Percentiles rank a stretch among this genome's conserved stretches.
phyloP scores from a whole-genome alignment of 2,113 vertebrate species.

The Castor canadensis region DNA sequence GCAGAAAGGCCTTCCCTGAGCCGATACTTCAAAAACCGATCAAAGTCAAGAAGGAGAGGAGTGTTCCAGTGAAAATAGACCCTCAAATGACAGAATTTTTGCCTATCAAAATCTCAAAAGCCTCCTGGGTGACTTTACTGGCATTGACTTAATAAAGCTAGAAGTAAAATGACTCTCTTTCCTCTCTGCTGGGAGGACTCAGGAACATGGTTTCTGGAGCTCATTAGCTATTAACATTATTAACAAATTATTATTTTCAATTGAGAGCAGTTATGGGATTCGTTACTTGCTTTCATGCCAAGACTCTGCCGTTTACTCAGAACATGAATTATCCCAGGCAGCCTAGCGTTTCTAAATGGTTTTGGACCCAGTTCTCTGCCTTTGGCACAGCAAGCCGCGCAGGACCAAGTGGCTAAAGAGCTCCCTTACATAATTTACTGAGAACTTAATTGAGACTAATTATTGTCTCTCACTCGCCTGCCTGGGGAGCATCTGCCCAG shows the following conservation, averaged over 20 bases:
- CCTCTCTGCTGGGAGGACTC: not conserved
- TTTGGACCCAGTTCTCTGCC: conserved; percentile 45
- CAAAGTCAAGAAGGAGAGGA: not conserved
- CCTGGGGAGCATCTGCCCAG: conserved; percentile 71
- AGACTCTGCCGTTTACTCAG: conserved; percentile 15
- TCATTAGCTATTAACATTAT: conserved; percentile 63
- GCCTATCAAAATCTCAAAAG: not conserved
- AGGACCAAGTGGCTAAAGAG: conserved; percentile 27
- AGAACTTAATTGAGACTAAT: conserved; percentile 74
- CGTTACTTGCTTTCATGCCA: conserved; percentile 54
- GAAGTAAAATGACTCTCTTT: not conserved
- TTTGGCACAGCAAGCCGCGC: conserved; percentile 36
- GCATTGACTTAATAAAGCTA: not conserved
- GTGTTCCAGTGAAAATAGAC: not conserved
- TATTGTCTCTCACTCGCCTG: conserved; percentile 55
- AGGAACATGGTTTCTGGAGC: not conserved
- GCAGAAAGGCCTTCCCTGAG: not conserved
- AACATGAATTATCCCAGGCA: conserved; percentile 36
- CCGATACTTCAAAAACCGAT: not conserved
- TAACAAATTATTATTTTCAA: conserved; percentile 72
- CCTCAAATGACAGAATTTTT: not conserved
- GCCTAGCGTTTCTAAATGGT: conserved; percentile 48
- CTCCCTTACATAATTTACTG: conserved; percentile 67
- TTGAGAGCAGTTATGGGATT: conserved; percentile 53
- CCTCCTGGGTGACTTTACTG: not conserved